Percentiles rank a stretch among this genome's conserved stretches.
Evolutionary conservation across 2,888 invertebrate genomes (phyloP).

Genomic region (Hanleya hanleyi): DNA sequence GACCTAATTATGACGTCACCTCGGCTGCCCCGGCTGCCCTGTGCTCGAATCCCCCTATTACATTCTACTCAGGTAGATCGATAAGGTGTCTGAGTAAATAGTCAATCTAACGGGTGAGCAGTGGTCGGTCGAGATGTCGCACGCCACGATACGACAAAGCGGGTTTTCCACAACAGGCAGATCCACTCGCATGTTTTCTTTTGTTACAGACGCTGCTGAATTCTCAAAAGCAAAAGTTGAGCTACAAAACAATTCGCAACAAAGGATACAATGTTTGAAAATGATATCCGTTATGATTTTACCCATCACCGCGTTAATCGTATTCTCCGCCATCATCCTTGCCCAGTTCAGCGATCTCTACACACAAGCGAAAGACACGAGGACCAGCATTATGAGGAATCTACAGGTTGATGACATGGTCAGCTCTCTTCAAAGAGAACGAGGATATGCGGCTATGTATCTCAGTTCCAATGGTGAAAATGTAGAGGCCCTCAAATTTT

Average conservation of each 20-base stretch:
- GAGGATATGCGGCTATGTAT: not conserved
- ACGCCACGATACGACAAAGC: no score
- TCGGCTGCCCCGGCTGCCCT: no score
- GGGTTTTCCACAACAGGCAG: no score
- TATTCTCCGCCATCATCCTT: not conserved
- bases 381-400: not conserved
- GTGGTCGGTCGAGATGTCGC: no score
- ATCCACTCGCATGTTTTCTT: no score
- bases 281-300: not conserved
- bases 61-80: no score
- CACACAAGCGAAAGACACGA: not conserved
- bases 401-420: not conserved
- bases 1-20: no score
- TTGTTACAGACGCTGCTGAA: no score
- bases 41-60: no score
- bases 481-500: not conserved
- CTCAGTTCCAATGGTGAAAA: slow-evolving; percentile 1
- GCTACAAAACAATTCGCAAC: not conserved
- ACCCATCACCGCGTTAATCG: not conserved
- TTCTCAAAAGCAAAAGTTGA: no score
- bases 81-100: no score
- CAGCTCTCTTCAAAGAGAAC: not conserved
- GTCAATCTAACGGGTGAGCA: no score
- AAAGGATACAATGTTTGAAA: not conserved
- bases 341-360: not conserved